A percentile compares a stretch with the other conserved stretches of the same genome.
Conservation (phyloP, 1,140 invertebrate species). For the Latrodectus geometricus region DNA sequence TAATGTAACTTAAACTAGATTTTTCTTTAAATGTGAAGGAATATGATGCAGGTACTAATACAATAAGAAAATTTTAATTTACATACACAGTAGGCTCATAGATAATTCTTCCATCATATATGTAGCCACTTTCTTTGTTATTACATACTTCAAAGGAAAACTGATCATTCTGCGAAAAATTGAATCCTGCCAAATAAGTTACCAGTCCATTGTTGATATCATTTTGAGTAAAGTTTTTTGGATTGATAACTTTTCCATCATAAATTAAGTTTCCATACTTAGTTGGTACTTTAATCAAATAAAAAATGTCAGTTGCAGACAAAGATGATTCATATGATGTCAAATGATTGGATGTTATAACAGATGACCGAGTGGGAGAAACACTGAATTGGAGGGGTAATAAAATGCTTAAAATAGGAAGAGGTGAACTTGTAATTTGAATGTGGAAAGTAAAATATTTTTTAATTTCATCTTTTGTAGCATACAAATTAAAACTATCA, state of each 20-base stretch:
- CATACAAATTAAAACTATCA: constrained; percentile 46
- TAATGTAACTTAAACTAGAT: no score
- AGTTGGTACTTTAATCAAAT: constrained; percentile 18
- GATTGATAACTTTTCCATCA: constrained; percentile 1
- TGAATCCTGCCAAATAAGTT: constrained; percentile 9
- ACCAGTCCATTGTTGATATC: constrained; percentile 40
- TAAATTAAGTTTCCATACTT: constrained; percentile 27
- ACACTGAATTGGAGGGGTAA: constrained; percentile 3
- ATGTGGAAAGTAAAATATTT: constrained; percentile 49
- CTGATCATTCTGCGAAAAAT: constrained; percentile 11
- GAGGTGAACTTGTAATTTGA: background rate
- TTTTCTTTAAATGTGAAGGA: no score
- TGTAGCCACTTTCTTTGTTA: constrained; percentile 12
- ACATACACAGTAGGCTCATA: constrained; percentile 38
- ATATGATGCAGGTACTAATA: no score
- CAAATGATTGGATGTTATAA: constrained; percentile 37
- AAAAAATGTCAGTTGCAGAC: constrained; percentile 17
- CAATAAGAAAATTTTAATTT: background rate
- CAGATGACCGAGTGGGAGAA: background rate
- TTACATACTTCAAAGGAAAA: constrained; percentile 31
- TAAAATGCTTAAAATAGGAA: constrained; percentile 15
- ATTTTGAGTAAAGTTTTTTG: constrained; percentile 36
- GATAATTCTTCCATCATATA: background rate
- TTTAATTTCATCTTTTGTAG: constrained; percentile 33
- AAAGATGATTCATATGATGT: background rate